Percentiles rank a stretch among this genome's conserved stretches.
These are phyloP conservation scores for Eublepharis macularius DNA, from an alignment of 2,113 vertebrate species.

Conservation along the genomic window DNA sequence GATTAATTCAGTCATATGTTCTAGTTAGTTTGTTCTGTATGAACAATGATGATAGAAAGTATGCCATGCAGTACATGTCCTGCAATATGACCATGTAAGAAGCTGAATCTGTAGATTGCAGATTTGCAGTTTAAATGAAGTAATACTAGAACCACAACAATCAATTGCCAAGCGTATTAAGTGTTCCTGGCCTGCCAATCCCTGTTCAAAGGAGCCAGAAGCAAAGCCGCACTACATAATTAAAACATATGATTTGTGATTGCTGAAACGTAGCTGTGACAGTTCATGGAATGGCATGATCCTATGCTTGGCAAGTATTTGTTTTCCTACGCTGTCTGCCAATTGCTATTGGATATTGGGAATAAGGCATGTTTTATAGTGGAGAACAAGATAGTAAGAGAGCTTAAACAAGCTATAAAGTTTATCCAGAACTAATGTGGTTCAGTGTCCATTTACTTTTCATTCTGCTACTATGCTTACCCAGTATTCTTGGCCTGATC, in stretches of 20 bases:
- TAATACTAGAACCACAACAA: not conserved
- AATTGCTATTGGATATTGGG: not conserved
- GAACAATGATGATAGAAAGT: not conserved
- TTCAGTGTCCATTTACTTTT: not conserved
- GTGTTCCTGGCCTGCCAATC: not conserved
- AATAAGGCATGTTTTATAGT: not conserved
- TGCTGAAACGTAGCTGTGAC: not conserved
- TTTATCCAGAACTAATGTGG: slow-evolving; percentile 1
- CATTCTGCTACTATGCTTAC: not conserved
- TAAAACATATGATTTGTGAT: not conserved
- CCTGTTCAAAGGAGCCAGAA: not conserved
- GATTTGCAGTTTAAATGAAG: slow-evolving; percentile 1
- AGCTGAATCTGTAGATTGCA: slow-evolving; percentile 16
- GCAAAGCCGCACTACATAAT: not conserved
- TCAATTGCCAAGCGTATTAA: slow-evolving; percentile 37
- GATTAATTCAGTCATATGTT: not conserved
- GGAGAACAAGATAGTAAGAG: not conserved
- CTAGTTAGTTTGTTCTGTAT: not conserved
- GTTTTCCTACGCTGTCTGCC: not conserved
- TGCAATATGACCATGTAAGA: not conserved
- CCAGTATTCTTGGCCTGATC: not conserved
- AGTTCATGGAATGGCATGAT: not conserved
- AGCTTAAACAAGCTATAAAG: not conserved
- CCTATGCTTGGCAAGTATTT: not conserved
- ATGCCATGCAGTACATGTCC: slow-evolving; percentile 20